A percentile compares a stretch with the other conserved stretches of the same genome.
Conservation (phyloP, 2,113 vertebrate species). For the Rhabdomys dilectus region DNA sequence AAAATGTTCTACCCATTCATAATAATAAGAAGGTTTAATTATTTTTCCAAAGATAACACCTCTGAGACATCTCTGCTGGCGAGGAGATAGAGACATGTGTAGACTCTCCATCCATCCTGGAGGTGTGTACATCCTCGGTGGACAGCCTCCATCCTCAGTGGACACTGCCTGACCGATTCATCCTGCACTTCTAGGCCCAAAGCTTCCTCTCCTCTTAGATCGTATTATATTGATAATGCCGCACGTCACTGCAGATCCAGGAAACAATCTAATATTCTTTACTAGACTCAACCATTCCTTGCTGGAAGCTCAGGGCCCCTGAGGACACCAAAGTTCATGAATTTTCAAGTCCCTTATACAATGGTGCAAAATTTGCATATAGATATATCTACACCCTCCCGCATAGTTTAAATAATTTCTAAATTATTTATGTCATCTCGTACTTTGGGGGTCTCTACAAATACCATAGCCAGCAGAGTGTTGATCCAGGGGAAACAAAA, state of each 20-base stretch:
- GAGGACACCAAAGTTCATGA: background rate
- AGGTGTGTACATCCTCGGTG: too few relatives aligned
- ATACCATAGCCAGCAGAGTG: background rate
- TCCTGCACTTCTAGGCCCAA: background rate
- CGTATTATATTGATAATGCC: background rate
- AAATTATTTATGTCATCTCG: background rate
- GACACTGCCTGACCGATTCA: background rate
- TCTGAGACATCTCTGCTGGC: background rate
- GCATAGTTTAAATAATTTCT: background rate
- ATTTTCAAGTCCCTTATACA: too few relatives aligned
- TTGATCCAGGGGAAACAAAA: background rate
- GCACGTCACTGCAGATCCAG: background rate
- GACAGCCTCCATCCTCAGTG: rapidly evolving
- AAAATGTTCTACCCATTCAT: background rate
- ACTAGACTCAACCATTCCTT: background rate
- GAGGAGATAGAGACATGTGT: background rate
- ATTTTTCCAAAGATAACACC: slow-evolving; percentile 3
- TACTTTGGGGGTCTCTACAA: background rate
- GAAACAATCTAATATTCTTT: background rate
- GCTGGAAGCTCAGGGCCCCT: background rate
- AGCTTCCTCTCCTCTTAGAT: background rate
- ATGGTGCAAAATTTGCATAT: background rate
- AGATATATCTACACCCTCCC: background rate
- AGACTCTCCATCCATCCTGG: rapidly evolving
- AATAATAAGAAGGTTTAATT: background rate